A percentile compares a stretch with the other conserved stretches of the same genome.
Evolutionary conservation across 2,888 invertebrate genomes (phyloP).

Genomic region (Allolobophora icterica): DNA sequence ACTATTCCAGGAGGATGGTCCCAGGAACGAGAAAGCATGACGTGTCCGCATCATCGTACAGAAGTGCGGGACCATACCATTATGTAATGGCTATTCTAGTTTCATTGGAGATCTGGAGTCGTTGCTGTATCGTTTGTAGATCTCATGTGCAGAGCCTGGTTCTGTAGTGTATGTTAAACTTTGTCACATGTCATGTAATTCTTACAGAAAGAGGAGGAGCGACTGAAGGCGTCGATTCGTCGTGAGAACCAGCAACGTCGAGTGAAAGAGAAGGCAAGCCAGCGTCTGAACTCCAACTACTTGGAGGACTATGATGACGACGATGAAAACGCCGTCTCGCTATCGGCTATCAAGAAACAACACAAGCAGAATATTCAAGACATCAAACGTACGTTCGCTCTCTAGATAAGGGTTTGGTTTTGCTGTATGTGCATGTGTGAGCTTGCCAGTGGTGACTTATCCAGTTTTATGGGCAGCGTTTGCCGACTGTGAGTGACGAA

Average conservation of each 20-base stretch:
- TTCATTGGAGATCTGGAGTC: no score
- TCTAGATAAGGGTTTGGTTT: background rate
- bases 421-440: background rate
- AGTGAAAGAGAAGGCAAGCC: conserved; percentile 67
- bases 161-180: no score
- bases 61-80: no score
- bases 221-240: conserved; percentile 85
- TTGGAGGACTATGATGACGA: conserved; percentile 77
- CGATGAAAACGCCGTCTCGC: conserved; percentile 85
- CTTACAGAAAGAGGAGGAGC: conserved; percentile 92
- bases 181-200: background rate
- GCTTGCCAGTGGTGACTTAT: background rate
- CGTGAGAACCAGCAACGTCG: conserved; percentile 73
- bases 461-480: background rate
- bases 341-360: conserved; percentile 91
- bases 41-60: no score
- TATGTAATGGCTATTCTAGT: no score
- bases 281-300: conserved; percentile 68
- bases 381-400: background rate
- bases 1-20: no score
- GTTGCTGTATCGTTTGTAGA: no score
- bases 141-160: no score
- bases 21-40: no score
- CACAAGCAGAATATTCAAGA: conserved; percentile 71
- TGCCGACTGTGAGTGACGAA: background rate